Percentiles rank a stretch among this genome's conserved stretches.
These are phyloP conservation scores for Ypsolopha scabrella DNA, from an alignment of 2,888 invertebrate species.

Conservation along the genomic window DNA sequence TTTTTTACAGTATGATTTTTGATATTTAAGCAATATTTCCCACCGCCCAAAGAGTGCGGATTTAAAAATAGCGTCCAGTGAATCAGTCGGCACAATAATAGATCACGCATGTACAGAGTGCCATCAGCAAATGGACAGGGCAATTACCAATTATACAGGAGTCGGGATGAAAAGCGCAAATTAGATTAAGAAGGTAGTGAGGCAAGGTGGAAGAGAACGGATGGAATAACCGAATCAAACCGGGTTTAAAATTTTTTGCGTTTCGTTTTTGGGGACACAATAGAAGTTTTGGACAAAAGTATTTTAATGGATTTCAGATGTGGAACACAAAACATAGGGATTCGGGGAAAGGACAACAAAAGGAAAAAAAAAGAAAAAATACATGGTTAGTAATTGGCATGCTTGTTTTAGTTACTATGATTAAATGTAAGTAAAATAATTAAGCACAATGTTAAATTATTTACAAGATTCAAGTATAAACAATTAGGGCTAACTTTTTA, in stretches of 20 bases:
- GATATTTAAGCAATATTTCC: background rate
- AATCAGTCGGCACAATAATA: constrained; percentile 24
- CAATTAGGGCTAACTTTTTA: too few relatives aligned
- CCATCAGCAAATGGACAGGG: constrained; percentile 20
- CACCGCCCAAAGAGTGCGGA: background rate
- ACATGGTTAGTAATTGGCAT: too few relatives aligned
- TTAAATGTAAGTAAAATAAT: too few relatives aligned
- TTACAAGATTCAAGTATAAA: too few relatives aligned
- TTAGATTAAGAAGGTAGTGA: constrained; percentile 30
- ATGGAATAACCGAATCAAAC: background rate
- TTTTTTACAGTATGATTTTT: background rate
- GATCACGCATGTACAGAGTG: constrained; percentile 41
- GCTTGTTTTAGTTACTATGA: too few relatives aligned
- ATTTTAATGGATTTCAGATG: too few relatives aligned
- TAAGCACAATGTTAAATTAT: too few relatives aligned
- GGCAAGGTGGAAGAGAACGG: constrained; percentile 3
- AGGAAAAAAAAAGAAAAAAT: too few relatives aligned
- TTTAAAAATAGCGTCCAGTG: constrained; percentile 11
- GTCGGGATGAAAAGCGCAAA: constrained; percentile 29
- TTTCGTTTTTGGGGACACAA: too few relatives aligned
- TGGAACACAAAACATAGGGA: too few relatives aligned
- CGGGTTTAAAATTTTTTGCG: background rate
- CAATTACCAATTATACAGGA: constrained; percentile 46
- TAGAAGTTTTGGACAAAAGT: too few relatives aligned
- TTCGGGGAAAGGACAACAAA: too few relatives aligned